A percentile compares a stretch with the other conserved stretches of the same genome.
phyloP scores from a whole-genome alignment of 2,888 invertebrate species.

The Cinara cedri region DNA sequence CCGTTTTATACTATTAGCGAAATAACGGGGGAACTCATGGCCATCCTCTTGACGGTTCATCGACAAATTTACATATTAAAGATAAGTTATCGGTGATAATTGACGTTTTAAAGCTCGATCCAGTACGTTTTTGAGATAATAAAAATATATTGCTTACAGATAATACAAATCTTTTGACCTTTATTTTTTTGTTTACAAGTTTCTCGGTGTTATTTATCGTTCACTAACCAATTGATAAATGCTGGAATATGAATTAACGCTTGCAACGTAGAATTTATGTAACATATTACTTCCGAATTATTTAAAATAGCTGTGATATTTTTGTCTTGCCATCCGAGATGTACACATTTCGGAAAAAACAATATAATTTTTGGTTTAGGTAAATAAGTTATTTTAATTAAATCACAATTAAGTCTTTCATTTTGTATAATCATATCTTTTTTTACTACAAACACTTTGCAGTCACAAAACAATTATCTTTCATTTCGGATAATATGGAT shows the following conservation, averaged over 20 bases:
- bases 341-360: slow-evolving; percentile 81
- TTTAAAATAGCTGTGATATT: slow-evolving; percentile 82
- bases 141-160: slow-evolving; percentile 80
- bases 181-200: slow-evolving; percentile 79
- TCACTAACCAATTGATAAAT: slow-evolving; percentile 84
- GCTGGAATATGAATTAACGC: slow-evolving; percentile 88
- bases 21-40: too few species aligned
- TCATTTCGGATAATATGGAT: slow-evolving; percentile 43
- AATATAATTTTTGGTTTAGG: slow-evolving; percentile 80
- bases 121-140: slow-evolving; percentile 63
- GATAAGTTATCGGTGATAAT: too few species aligned
- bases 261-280: slow-evolving; percentile 92
- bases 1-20: too few species aligned
- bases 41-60: too few species aligned
- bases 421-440: slow-evolving; percentile 43
- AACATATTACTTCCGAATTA: slow-evolving; percentile 97
- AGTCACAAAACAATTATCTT: slow-evolving; percentile 51
- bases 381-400: slow-evolving; percentile 62
- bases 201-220: slow-evolving; percentile 74
- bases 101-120: too few species aligned
- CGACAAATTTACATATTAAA: slow-evolving; percentile 69
- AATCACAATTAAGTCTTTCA: slow-evolving; percentile 32
- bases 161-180: slow-evolving; percentile 74
- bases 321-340: slow-evolving; percentile 80
- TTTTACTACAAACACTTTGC: slow-evolving; percentile 48